These are phyloP conservation scores for Scarus forsteni DNA, from an alignment of 2,797 vertebrate genomes.

Conservation along the genomic window DNA sequence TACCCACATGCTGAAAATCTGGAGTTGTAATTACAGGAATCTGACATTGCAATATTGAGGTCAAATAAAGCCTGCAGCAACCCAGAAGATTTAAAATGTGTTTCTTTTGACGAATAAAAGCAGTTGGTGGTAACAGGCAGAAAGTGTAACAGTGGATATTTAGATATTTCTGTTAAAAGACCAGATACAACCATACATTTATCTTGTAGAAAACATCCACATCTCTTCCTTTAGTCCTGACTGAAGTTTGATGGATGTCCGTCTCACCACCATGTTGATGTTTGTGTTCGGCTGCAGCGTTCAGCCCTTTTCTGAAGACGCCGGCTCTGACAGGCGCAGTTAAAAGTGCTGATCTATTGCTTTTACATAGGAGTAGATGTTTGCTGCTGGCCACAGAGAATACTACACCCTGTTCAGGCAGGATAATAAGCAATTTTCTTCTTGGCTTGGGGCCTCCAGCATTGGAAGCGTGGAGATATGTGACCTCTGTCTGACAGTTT, in stretches of 20 bases:
- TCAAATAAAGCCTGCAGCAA: too few species aligned
- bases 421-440: slow-evolving; percentile 84
- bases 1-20: too few species aligned
- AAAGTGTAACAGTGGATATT: neutral
- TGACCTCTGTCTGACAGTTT: slow-evolving; percentile 86
- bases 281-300: slow-evolving; percentile 87
- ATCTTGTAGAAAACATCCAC: slow-evolving; percentile 1
- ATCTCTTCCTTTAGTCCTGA: neutral
- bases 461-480: slow-evolving; percentile 53
- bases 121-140: neutral
- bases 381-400: slow-evolving; percentile 60
- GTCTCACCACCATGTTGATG: slow-evolving; percentile 77
- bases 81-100: too few species aligned
- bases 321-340: slow-evolving; percentile 79
- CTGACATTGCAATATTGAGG: too few species aligned
- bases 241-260: slow-evolving; percentile 84
- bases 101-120: too few species aligned
- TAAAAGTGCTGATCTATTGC: slow-evolving; percentile 88
- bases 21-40: too few species aligned
- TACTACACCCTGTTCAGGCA: slow-evolving; percentile 70
- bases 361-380: slow-evolving; percentile 78
- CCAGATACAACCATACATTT: neutral
- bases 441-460: slow-evolving; percentile 57
- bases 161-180: too few species aligned
- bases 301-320: slow-evolving; percentile 78